Evolutionary conservation across 2,888 invertebrate genomes (phyloP), one percentile per base, ranked within the genome.

Genomic region (Tetragonula carbonaria): DNA sequence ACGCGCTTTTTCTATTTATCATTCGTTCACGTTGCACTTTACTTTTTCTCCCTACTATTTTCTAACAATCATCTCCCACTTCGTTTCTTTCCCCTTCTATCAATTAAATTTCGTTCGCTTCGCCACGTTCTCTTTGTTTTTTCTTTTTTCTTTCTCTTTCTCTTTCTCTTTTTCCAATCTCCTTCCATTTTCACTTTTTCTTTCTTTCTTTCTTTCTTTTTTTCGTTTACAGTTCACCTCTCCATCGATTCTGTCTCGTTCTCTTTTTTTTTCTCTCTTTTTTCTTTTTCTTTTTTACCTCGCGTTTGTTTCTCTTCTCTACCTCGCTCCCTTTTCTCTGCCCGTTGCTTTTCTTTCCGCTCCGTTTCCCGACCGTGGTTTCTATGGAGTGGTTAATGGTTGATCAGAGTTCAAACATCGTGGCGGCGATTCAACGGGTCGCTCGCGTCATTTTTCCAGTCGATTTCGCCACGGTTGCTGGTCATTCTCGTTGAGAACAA

Each of bases 361-460:
- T 18, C 45, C 45, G 8, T 45, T 45, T 8, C 45, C 23, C 6
- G 18, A 33, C 11, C 28, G 23, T 28, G 28, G 28, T 4, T 63
- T 18, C 18, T 21, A 13, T 21, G 21, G 0, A 62, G 21, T n/a
- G 50, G 50, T 73, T 62, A 73, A 73, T 62, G 67, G 68, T 50
- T 28, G 57, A 76, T 76, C 75, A 33, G n/a, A 70, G 6, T 70
- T 59, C 33, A n/a, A 70, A 62, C 76, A n/a, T 70, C 57, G 28
- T 23, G 8, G 45, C 8, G n/a, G 28, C 16, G 51, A 63, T 63
- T 59, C 73, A 55, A 74, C 74, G 65, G 23, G 53, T 53, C 53
- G 38, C 62, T 53, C 53, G 38, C 62, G 38, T 63, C 77, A 28
- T 53, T 77, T 77, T 77, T 77, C 77, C 77, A 53, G 33, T 77